Base-by-base conservation (phyloP, 2,888 invertebrate genomes). In the Agelastica alni region DNA sequence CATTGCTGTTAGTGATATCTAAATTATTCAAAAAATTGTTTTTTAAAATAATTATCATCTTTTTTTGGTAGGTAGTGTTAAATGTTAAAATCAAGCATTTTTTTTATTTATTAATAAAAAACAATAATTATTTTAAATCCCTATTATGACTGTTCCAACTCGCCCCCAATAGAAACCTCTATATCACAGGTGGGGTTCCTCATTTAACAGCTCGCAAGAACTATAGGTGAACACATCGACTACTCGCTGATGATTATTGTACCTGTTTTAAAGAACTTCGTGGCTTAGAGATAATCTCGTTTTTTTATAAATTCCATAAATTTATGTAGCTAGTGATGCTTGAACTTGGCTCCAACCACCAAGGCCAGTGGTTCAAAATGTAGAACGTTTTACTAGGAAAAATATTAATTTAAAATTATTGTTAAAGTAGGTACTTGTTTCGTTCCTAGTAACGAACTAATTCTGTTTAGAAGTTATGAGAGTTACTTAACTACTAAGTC, bases 121-220 rank as follows among this genome's bases (percentile, higher is more conserved):
- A 58, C 45, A 48, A 53, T 13, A 22, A 13, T 26, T 16, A 34
- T 10, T 3, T 10, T n/a, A 13, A 16, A 13, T 13, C 20, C 1
- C 22, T 2, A n/a, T 37, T 16, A 7, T 2, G n/a, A n/a, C n/a
- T n/a, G n/a, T 7, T 37, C 9, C 53, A 26, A 28, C 44, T 54
- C 26, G 5, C 48, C 22, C 54, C 44, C 17, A 39, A n/a, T n/a
- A 16, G 48, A 53, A 46, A 57, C 54, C 47, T 51, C 47, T 49
- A 39, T 42, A 13, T 39, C 32, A 58, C 56, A 62, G 60, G 63
- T 61, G 63, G 59, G 60, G 61, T 55, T 57, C 30, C 48, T 48
- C 53, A 58, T 55, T 51, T 31, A 39, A 51, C 51, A 51, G 30
- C 42, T 55, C 5, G 22, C 18, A 43, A 17, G 28, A 43, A 43